Conservation (phyloP, 2,888 invertebrate genomes). For the Agriopis aurantiaria region DNA sequence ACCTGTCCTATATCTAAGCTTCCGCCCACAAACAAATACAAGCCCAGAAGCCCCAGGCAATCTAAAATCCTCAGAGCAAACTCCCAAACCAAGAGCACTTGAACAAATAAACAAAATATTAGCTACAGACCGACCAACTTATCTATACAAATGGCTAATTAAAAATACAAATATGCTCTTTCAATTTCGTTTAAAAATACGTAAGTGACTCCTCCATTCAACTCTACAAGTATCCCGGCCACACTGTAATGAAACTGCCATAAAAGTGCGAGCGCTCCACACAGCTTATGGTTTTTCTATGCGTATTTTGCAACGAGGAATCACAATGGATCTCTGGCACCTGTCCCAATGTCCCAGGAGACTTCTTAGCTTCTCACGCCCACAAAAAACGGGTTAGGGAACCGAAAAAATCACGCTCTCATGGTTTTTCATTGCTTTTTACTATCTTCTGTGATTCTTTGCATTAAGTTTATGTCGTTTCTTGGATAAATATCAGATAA, state of each 20-base stretch:
- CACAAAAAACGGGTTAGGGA: constrained; percentile 79
- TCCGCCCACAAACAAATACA: constrained; percentile 20
- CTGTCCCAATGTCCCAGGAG: constrained; percentile 70
- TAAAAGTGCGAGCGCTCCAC: constrained; percentile 17
- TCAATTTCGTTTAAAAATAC: neutral
- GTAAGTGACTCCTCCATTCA: neutral
- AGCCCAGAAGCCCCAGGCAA: constrained; percentile 19
- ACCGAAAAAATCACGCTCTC: constrained; percentile 55
- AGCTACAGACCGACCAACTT: neutral
- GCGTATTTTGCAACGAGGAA: constrained; percentile 35
- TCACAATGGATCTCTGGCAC: constrained; percentile 62
- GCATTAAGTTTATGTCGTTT: constrained; percentile 35
- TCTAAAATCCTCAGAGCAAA: constrained; percentile 24
- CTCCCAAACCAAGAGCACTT: constrained; percentile 34
- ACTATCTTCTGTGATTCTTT: constrained; percentile 42
- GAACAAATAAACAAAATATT: constrained; percentile 38
- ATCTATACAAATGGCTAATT: neutral
- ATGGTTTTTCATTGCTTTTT: constrained; percentile 50
- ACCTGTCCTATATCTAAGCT: neutral
- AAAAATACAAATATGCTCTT: neutral
- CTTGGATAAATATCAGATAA: neutral
- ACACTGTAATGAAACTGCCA: constrained; percentile 19
- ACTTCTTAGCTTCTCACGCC: constrained; percentile 66
- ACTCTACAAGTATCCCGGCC: neutral
- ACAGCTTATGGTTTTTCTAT: constrained; percentile 33